These are phyloP conservation scores for Ridgeia piscesae DNA, from an alignment of 1,140 invertebrate species.

Conservation along the genomic window DNA sequence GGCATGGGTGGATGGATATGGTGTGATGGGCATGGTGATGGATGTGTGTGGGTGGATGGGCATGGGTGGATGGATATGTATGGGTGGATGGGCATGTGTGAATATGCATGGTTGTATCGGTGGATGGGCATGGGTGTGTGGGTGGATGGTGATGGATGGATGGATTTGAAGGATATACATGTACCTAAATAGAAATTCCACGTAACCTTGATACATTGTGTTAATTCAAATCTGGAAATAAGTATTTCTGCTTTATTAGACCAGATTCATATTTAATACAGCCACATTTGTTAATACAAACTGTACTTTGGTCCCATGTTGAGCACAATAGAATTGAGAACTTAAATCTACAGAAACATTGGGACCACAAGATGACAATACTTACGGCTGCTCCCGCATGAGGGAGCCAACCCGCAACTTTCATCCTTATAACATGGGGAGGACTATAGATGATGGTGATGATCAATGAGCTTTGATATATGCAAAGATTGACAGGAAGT, in stretches of 20 bases:
- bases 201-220: not conserved
- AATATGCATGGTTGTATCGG: no score
- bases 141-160: no score
- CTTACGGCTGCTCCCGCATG: not conserved
- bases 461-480: not conserved
- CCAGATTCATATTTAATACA: not conserved
- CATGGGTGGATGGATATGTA: not conserved
- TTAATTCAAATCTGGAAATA: not conserved
- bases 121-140: no score
- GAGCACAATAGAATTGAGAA: not conserved
- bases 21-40: no score
- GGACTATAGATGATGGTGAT: no score
- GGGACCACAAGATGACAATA: not conserved
- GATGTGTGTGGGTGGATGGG: no score
- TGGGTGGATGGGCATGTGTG: not conserved
- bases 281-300: no score
- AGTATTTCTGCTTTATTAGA: not conserved
- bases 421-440: not conserved
- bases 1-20: no score
- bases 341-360: not conserved
- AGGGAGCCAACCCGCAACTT: not conserved
- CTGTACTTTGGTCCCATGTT: not conserved
- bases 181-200: not conserved
- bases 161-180: not conserved
- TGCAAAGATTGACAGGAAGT: not conserved